Base-by-base conservation (phyloP, 1,140 invertebrate species). In the Papilio polytes region DNA sequence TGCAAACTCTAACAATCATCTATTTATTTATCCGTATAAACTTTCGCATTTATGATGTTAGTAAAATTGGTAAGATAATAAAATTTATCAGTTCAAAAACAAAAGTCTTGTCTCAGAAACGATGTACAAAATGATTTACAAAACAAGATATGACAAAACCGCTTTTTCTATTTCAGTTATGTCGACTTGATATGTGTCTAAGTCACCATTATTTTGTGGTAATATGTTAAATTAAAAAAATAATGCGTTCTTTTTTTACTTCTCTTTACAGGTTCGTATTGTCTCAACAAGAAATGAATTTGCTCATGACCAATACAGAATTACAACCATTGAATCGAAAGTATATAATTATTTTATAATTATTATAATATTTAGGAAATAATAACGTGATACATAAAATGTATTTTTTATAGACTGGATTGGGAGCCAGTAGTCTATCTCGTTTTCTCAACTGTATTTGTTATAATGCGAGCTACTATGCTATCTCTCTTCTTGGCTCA, bases 401-500 rank as follows among this genome's bases (percentile, higher is more conserved):
- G 3, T 44, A n/a, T 15, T 53, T 77, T 31, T 79, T 83, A 74
- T 76, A 85, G 81, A 1, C 66, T 56, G 4, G 77, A 82, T 72
- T 80, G 77, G 81, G 48, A 82, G 22, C 31, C 79, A 13, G 46
- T 81, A 8, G 7, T 80, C 4, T 78, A 78, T 63, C 44, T 53
- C 13, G 10, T 63, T n/a, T 76, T 59, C 26, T 56, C 46, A 2
- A 77, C 79, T 3, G 18, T 81, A 36, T 78, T 79, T 66, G 20
- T 78, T 12, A 10, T 85, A 8, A 44, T 56, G 18, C 84, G 74
- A 44, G 74, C 83, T 22, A 22, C 80, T 1, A 22, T 81, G 8
- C 31, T 87, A 2, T 86, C 82, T 3, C 48, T 85, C 0, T 6
- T 86, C 4, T 77, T 82, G 10, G 85, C 88, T 53, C 74, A 86